Evolutionary conservation across 2,888 invertebrate genomes (phyloP).

Genomic region (Mesorhabditis spiculigera): DNA sequence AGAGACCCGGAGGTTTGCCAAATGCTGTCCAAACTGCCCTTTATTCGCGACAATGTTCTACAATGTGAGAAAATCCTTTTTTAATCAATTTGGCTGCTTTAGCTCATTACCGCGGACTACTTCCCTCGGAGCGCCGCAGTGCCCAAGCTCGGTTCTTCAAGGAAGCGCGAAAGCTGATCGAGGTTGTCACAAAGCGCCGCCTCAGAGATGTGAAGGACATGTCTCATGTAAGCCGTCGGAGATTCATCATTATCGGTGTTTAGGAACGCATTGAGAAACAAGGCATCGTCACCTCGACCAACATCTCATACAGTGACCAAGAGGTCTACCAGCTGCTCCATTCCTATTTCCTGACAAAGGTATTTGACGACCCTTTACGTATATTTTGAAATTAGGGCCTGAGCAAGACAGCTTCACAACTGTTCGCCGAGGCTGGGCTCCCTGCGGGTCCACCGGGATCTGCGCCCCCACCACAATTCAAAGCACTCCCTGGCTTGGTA

Average conservation of each 20-base stretch:
- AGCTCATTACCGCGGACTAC: constrained; percentile 91
- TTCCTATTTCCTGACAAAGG: constrained; percentile 56
- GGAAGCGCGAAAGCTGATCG: constrained; percentile 83
- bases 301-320: constrained; percentile 82
- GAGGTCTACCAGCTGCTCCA: constrained; percentile 87
- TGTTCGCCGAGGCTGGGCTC: constrained; percentile 35
- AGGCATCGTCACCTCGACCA: constrained; percentile 89
- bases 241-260: not conserved
- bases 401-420: constrained; percentile 20
- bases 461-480: constrained; percentile 21
- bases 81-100: constrained; percentile 22
- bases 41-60: constrained; percentile 86
- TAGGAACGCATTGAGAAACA: constrained; percentile 63
- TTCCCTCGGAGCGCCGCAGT: constrained; percentile 86
- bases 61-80: constrained; percentile 69
- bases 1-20: constrained; percentile 76
- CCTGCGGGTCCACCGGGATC: constrained; percentile 40
- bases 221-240: constrained; percentile 19
- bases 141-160: constrained; percentile 94
- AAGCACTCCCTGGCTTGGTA: constrained; percentile 20
- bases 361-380: not conserved
- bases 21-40: constrained; percentile 86
- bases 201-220: constrained; percentile 31
- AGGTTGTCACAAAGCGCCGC: constrained; percentile 61
- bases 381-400: constrained; percentile 14